Percentiles rank a stretch among this genome's conserved stretches.
Conservation (phyloP, 2,797 vertebrate genomes). For the Falco peregrinus region DNA sequence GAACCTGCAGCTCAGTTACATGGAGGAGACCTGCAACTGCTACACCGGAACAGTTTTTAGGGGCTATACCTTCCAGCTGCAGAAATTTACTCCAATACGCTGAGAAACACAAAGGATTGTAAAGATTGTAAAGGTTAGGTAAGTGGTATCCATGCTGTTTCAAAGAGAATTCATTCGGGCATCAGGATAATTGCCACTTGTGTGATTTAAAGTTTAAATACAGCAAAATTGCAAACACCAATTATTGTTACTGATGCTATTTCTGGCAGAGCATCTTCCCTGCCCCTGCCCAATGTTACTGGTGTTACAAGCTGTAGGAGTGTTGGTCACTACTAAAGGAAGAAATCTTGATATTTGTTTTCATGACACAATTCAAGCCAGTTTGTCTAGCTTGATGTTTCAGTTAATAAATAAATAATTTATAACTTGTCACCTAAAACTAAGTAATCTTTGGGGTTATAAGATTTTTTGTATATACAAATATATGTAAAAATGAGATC, state of each 20-base stretch:
- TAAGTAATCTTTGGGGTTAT: not conserved
- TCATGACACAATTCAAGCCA: not conserved
- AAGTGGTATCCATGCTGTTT: not conserved
- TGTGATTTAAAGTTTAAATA: not conserved
- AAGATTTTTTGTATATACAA: not conserved
- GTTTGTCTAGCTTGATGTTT: not conserved
- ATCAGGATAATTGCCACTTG: not conserved
- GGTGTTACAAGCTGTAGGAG: not conserved
- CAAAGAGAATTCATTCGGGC: not conserved
- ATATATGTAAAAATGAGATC: not conserved
- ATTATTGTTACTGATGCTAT: not conserved
- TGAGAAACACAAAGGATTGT: not conserved
- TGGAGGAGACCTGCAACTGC: not conserved
- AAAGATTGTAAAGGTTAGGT: not conserved
- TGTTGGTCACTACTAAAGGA: not conserved
- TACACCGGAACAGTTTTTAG: not conserved
- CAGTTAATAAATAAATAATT: not conserved
- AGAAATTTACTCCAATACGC: no score
- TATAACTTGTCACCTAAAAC: not conserved
- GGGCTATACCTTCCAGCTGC: not conserved
- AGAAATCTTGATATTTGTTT: not conserved
- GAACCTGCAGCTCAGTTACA: not conserved
- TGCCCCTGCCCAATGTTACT: not conserved
- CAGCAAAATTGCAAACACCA: not conserved
- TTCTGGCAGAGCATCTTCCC: not conserved